These are phyloP conservation scores for Pimpla rufipes DNA, from an alignment of 2,888 invertebrate genomes.

Conservation along the genomic window DNA sequence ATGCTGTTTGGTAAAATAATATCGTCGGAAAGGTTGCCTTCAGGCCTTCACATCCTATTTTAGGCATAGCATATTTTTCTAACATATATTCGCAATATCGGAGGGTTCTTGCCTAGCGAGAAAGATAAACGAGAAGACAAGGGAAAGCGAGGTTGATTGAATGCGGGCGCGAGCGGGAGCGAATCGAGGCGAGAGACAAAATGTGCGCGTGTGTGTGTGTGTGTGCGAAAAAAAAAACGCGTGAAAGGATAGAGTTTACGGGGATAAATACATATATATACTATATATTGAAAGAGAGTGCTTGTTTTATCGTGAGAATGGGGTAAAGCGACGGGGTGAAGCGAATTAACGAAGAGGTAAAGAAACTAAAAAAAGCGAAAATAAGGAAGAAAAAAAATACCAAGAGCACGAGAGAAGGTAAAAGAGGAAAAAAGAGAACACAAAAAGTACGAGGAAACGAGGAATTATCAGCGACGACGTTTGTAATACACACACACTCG, in stretches of 20 bases:
- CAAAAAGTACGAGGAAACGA: slow-evolving; percentile 59
- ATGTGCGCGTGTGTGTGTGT: slow-evolving; percentile 28
- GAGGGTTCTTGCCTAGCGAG: slow-evolving; percentile 82
- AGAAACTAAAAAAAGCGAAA: slow-evolving; percentile 48
- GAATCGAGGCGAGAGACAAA: slow-evolving; percentile 37
- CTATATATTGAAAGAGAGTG: slow-evolving; percentile 63
- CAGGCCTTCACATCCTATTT: slow-evolving; percentile 85
- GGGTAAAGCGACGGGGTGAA: slow-evolving; percentile 50
- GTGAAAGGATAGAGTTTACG: slow-evolving; percentile 66
- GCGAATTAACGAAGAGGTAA: slow-evolving; percentile 58
- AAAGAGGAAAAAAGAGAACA: not conserved
- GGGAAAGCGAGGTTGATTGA: slow-evolving; percentile 59
- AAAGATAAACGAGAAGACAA: slow-evolving; percentile 73
- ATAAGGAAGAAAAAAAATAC: slow-evolving; percentile 66
- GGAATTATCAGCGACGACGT: slow-evolving; percentile 79
- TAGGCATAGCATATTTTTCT: slow-evolving; percentile 86
- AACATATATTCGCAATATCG: slow-evolving; percentile 84
- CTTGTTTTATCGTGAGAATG: slow-evolving; percentile 66
- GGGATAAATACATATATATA: slow-evolving; percentile 66
- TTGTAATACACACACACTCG: slow-evolving; percentile 75
- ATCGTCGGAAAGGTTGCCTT: slow-evolving; percentile 83
- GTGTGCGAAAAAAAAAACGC: slow-evolving; percentile 40
- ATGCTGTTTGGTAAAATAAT: slow-evolving; percentile 75
- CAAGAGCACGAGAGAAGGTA: slow-evolving; percentile 57
- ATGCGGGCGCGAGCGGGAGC: slow-evolving; percentile 60